Conservation (phyloP, 2,113 vertebrate species). For the Poicephalus gulielmi region DNA sequence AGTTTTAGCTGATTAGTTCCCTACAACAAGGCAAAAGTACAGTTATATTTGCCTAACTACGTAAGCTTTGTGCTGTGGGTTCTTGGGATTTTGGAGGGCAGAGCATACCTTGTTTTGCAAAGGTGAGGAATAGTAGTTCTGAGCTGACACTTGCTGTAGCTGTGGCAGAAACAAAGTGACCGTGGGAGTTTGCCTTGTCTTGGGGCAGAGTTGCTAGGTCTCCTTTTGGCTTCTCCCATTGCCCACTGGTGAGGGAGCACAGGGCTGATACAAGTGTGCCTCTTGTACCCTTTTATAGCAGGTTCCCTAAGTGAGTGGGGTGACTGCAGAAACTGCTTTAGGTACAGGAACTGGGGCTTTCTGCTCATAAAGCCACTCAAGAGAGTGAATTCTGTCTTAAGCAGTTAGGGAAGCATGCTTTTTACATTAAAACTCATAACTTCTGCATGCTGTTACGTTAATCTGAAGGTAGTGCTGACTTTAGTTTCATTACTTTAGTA, state of each 20-base stretch:
- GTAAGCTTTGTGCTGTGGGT: background rate
- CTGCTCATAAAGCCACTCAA: background rate
- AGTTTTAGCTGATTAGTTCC: background rate
- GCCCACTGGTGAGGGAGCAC: background rate
- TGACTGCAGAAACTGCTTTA: background rate
- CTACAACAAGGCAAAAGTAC: conserved; percentile 3
- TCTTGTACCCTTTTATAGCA: background rate
- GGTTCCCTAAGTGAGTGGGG: background rate
- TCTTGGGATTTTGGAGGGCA: background rate
- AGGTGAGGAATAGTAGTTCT: background rate
- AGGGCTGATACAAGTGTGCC: background rate
- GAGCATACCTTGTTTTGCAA: background rate
- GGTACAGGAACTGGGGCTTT: background rate
- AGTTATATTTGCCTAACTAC: background rate
- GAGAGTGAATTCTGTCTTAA: background rate
- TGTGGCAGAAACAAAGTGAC: background rate
- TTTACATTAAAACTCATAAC: background rate
- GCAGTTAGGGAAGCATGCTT: rapidly evolving
- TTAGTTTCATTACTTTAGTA: background rate
- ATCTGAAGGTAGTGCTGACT: background rate
- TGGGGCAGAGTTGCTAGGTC: background rate
- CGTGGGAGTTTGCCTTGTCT: background rate
- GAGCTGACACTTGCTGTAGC: background rate
- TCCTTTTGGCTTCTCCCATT: background rate
- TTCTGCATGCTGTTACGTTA: background rate